Percentiles rank a stretch among this genome's conserved stretches.
Evolutionary conservation across 2,113 vertebrate species (phyloP).

Genomic region (Trogon melanurus): DNA sequence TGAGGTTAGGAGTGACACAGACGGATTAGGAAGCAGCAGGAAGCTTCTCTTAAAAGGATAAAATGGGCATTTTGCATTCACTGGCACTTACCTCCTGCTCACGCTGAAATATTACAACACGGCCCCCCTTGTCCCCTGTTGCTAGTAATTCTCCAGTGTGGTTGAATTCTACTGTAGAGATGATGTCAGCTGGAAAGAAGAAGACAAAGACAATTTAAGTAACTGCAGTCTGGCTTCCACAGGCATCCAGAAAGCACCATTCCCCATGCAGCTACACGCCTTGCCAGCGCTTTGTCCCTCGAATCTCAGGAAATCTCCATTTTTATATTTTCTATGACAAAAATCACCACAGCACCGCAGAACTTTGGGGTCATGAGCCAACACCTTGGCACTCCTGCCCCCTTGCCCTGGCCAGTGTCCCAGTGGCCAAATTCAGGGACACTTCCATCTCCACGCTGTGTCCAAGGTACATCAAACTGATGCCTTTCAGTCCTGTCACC

Average conservation of each 20-base stretch:
- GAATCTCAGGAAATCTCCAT: constrained; percentile 16
- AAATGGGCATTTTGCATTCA: constrained; percentile 69
- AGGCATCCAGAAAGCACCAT: constrained; percentile 36
- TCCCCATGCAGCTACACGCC: neutral
- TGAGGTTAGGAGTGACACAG: constrained; percentile 45
- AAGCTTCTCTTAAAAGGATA: constrained; percentile 62
- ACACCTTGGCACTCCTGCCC: neutral
- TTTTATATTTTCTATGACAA: neutral
- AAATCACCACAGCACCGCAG: neutral
- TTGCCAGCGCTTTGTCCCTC: neutral
- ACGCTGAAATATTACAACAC: constrained; percentile 98
- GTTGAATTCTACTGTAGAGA: constrained; percentile 99
- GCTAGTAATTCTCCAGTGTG: constrained; percentile 97
- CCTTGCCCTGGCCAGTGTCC: neutral
- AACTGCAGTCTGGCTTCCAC: constrained; percentile 54
- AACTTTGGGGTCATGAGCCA: neutral
- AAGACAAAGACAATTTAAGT: constrained; percentile 80
- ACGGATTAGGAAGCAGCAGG: constrained; percentile 74
- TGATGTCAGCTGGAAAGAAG: constrained; percentile 95
- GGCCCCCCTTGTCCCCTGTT: constrained; percentile 98
- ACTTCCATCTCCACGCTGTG: neutral
- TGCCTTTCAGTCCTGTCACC: neutral
- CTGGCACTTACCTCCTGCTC: constrained; percentile 94
- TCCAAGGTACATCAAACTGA: neutral
- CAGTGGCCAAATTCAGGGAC: rapidly evolving